Percentiles rank a stretch among this genome's conserved stretches.
Evolutionary conservation across 2,888 invertebrate species (phyloP).

Genomic region (Epinotia bilunana): DNA sequence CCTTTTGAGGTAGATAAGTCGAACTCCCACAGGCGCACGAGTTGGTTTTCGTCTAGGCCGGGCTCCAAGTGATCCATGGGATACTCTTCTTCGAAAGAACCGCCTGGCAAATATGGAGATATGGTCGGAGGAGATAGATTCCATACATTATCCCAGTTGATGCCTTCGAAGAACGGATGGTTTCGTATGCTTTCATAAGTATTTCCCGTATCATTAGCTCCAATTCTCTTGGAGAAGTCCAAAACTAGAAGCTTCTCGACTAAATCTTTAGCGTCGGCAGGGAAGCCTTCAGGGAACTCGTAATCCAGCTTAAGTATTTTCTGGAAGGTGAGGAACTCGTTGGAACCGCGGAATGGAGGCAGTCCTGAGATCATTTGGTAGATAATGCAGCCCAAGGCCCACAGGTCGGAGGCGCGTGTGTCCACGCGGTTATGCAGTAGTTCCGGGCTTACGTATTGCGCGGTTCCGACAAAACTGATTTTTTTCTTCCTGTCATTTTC

Average conservation of each 20-base stretch:
- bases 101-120: conserved; percentile 91
- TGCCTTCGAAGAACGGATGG: conserved; percentile 93
- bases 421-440: conserved; percentile 92
- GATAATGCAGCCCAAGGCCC: conserved; percentile 98
- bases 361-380: conserved; percentile 98
- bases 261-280: conserved; percentile 93
- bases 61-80: conserved; percentile 92
- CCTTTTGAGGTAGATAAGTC: conserved; percentile 85
- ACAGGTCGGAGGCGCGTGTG: conserved; percentile 94
- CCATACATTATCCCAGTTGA: conserved; percentile 92
- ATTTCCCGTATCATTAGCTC: conserved; percentile 88
- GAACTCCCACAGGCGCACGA: conserved; percentile 90
- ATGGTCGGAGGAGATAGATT: conserved; percentile 92
- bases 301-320: conserved; percentile 96
- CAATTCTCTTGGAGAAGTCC: conserved; percentile 91
- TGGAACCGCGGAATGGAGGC: conserved; percentile 95
- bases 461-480: conserved; percentile 98
- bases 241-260: conserved; percentile 93
- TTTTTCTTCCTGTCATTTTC: conserved; percentile 84
- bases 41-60: conserved; percentile 92
- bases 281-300: conserved; percentile 96
- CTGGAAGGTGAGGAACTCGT: conserved; percentile 98
- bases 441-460: conserved; percentile 99
- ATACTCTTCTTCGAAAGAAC: conserved; percentile 87
- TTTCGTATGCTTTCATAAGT: conserved; percentile 92